phyloP scores from a whole-genome alignment of 2,888 invertebrate genomes.

The Cosmopolites sordidus region DNA sequence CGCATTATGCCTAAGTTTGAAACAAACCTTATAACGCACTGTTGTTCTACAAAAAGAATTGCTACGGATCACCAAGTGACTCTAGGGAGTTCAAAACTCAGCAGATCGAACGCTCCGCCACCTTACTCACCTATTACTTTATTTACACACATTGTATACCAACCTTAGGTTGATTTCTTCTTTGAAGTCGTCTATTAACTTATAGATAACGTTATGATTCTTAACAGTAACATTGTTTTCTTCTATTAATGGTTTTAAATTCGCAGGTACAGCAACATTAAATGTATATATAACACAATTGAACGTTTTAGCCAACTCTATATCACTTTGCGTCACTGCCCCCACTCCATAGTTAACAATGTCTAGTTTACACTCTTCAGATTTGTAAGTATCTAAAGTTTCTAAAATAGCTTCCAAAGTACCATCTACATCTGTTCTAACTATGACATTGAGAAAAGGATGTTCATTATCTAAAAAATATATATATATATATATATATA shows the following conservation, averaged over 20 bases:
- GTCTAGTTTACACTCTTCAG: conserved; percentile 72
- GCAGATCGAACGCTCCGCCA: no score
- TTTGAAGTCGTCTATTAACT: conserved; percentile 84
- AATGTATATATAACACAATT: conserved; percentile 84
- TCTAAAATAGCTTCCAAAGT: conserved; percentile 94
- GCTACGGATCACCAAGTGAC: no score
- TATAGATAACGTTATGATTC: conserved; percentile 86
- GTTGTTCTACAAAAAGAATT: no score
- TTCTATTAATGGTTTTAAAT: conserved; percentile 53
- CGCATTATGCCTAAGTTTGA: no score
- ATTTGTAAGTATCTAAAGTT: conserved; percentile 80
- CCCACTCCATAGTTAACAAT: conserved; percentile 91
- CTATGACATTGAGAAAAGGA: conserved; percentile 46
- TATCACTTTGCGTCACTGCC: conserved; percentile 72
- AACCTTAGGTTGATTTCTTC: conserved; percentile 63
- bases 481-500: no score
- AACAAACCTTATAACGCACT: no score
- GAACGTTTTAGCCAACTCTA: conserved; percentile 75
- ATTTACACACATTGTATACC: conserved; percentile 1
- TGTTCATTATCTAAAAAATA: conserved; percentile 35
- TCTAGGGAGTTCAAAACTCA: no score
- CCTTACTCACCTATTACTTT: no score
- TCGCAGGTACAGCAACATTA: conserved; percentile 63
- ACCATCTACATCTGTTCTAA: conserved; percentile 89
- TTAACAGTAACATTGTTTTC: conserved; percentile 58